Evolutionary conservation across 2,797 vertebrate species (phyloP).

Genomic region (Taeniopygia guttata): DNA sequence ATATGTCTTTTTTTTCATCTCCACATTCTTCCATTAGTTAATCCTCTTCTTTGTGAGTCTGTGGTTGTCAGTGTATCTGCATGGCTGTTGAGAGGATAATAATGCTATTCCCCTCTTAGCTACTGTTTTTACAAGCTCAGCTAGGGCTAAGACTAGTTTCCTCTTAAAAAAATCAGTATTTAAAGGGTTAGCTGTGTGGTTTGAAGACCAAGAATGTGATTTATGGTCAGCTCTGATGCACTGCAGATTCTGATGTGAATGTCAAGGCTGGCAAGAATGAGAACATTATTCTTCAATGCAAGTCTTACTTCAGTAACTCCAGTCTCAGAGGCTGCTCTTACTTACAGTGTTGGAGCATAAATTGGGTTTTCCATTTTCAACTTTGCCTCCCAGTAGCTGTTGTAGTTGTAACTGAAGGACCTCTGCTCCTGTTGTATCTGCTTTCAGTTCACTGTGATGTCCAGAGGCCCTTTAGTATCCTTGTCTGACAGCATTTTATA

Average conservation of each 20-base stretch:
- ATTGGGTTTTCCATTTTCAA: not conserved
- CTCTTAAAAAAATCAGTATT: not conserved
- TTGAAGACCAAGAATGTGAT: not conserved
- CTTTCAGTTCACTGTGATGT: not conserved
- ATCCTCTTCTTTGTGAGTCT: not conserved
- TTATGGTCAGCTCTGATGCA: not conserved
- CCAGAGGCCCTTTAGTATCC: not conserved
- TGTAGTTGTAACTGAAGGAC: not conserved
- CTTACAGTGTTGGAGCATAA: not conserved
- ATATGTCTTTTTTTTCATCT: not conserved
- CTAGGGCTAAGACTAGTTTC: not conserved
- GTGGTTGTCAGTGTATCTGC: not conserved
- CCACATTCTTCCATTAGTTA: not conserved
- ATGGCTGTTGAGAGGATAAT: not conserved
- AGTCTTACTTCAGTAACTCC: not conserved
- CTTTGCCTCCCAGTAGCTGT: not conserved
- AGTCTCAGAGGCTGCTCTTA: not conserved
- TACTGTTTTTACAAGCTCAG: not conserved
- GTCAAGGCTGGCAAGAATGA: not conserved
- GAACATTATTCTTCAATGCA: not conserved
- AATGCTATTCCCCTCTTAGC: not conserved
- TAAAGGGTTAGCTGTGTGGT: not conserved
- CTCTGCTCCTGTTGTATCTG: not conserved
- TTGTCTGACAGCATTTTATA: not conserved
- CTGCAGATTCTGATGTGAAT: not conserved